Conservation (phyloP, 2,797 vertebrate genomes). For the Urosaurus nigricauda region DNA sequence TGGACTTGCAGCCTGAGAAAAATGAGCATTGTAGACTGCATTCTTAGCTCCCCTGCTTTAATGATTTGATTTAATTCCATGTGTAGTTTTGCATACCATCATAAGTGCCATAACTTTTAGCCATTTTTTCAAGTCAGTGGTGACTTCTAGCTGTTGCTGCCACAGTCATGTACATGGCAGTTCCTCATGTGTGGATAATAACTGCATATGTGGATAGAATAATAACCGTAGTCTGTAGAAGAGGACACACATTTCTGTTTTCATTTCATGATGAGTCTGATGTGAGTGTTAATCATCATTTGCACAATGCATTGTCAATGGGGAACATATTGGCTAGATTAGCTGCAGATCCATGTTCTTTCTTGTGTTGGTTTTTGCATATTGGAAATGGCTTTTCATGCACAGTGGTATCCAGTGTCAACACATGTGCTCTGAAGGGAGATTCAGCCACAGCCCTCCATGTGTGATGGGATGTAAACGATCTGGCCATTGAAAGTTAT, state of each 20-base stretch:
- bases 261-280: background rate
- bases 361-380: background rate
- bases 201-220: background rate
- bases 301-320: background rate
- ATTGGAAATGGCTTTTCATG: background rate
- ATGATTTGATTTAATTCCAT: background rate
- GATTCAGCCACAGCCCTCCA: background rate
- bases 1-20: background rate
- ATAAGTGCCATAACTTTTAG: background rate
- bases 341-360: background rate
- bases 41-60: background rate
- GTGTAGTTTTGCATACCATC: background rate
- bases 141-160: background rate
- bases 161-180: background rate
- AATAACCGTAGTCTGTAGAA: background rate
- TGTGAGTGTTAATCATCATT: background rate
- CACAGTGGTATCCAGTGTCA: background rate
- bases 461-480: background rate
- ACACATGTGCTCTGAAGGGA: background rate
- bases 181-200: background rate
- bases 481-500: too few species aligned
- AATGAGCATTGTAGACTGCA: background rate
- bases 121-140: slow-evolving; percentile 2
- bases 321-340: background rate
- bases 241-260: background rate